Base-by-base conservation (phyloP, 2,888 invertebrate genomes). In the Drosophila neotestacea region DNA sequence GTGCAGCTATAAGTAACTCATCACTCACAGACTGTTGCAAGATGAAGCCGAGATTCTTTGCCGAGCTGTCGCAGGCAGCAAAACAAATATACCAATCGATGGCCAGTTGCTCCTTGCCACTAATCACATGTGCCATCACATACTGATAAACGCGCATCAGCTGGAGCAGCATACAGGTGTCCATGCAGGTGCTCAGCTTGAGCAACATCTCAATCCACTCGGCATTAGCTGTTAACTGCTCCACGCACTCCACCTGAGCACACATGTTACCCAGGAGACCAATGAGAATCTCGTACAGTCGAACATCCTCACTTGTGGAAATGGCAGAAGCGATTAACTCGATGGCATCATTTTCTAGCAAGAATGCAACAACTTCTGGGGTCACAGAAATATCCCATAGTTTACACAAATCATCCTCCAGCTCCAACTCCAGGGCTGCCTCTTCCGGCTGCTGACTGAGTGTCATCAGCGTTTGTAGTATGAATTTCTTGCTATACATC, bases 381-480 rank as follows among this genome's bases (percentile, higher is more conserved):
- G 97, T 96, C 0, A 95, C 94, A 0, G 97, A 96, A 96, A 97
- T 97, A 80, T 97, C 97, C 97, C 97, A 97, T 0, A 97, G 91
- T 6, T 95, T 94, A 87, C 96, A 96, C 39, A 97, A 93, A 85
- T 96, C 95, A 28, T 94, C 94, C 93, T 97, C 97, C 51, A 96
- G 93, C 1, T 94, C 93, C 66, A 94, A 93, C 0, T 69, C 76
- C 41, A 88, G 28, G 0, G 73, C 7, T 0, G 68, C 41, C 6
- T 68, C 64, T 5, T 64, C 48, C 6, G 32, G 51, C n/a, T 72
- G 75, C 27, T 81, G 70, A 30, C 84, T 94, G 11, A 96, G 92
- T 90, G 95, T 94, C 63, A 96, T 91, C 16, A 96, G 90, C 16
- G 95, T 94, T 91, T 94, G 95, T 30, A 96, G 92, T 9, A 96